Evolutionary conservation across 1,140 invertebrate genomes (phyloP).

Genomic region (Goniozus legneri): DNA sequence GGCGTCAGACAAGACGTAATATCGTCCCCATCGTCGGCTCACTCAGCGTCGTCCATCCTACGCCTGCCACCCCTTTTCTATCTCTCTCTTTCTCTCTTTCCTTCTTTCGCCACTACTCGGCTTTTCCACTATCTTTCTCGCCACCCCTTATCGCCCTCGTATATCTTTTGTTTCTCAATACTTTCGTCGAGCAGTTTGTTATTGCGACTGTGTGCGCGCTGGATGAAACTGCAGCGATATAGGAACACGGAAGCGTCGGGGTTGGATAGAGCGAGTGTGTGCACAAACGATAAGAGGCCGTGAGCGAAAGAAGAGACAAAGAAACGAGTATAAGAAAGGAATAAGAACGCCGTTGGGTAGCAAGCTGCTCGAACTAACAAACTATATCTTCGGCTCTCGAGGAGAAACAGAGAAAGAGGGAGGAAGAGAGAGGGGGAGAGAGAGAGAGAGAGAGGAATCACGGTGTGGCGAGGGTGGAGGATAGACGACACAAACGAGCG

Average conservation of each 20-base stretch:
- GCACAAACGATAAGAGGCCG: slow-evolving; percentile 13
- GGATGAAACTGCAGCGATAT: slow-evolving; percentile 6
- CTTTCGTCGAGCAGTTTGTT: slow-evolving; percentile 25
- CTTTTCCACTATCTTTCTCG: background rate
- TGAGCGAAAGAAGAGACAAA: slow-evolving; percentile 22
- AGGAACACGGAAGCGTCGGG: slow-evolving; percentile 1
- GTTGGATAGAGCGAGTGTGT: slow-evolving; percentile 15
- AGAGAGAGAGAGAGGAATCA: slow-evolving; percentile 18
- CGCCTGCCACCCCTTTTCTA: background rate
- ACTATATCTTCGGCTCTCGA: slow-evolving; percentile 19
- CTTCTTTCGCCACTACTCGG: background rate
- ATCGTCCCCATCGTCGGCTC: slow-evolving; percentile 25
- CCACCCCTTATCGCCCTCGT: slow-evolving; percentile 14
- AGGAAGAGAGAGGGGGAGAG: slow-evolving; percentile 5
- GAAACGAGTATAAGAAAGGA: slow-evolving; percentile 15
- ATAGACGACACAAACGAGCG: too few species aligned
- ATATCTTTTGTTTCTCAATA: slow-evolving; percentile 34
- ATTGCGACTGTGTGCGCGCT: slow-evolving; percentile 18
- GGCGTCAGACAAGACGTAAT: slow-evolving; percentile 28
- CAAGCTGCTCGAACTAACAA: slow-evolving; percentile 45
- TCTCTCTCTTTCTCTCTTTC: background rate
- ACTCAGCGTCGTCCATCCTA: slow-evolving; percentile 18
- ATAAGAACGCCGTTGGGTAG: slow-evolving; percentile 3
- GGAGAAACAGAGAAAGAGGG: slow-evolving; percentile 11
- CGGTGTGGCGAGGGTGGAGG: slow-evolving; percentile 10